Evolutionary conservation across 2,113 vertebrate genomes (phyloP).

Genomic region (Oreochromis tanganicae): DNA sequence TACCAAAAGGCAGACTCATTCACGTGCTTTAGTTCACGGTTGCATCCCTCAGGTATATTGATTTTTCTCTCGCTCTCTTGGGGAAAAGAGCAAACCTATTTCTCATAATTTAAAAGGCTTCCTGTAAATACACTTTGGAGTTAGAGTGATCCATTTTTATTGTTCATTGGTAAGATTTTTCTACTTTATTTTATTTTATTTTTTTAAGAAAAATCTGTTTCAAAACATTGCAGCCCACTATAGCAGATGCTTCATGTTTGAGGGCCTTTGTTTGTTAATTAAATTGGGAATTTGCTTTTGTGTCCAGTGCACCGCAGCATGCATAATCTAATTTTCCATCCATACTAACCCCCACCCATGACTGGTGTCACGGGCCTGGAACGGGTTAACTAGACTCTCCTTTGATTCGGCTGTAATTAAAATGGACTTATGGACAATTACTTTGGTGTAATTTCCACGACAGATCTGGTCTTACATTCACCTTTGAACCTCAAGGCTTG

Average conservation of each 20-base stretch:
- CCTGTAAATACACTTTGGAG: neutral
- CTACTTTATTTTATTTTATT: neutral
- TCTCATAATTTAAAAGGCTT: neutral
- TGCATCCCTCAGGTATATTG: neutral
- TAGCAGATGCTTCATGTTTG: slow-evolving; percentile 17
- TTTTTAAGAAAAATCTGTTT: neutral
- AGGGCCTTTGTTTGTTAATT: slow-evolving; percentile 56
- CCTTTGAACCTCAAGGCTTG: slow-evolving; percentile 53
- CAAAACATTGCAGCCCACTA: neutral
- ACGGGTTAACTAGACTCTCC: slow-evolving; percentile 22
- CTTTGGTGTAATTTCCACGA: slow-evolving; percentile 66
- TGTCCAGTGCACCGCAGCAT: slow-evolving; percentile 59
- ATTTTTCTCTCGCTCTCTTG: neutral
- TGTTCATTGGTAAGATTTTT: neutral
- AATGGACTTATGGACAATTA: slow-evolving; percentile 71
- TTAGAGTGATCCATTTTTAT: neutral
- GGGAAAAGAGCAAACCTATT: neutral
- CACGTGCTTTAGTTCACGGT: neutral
- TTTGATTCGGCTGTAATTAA: slow-evolving; percentile 59
- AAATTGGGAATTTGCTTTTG: slow-evolving; percentile 65
- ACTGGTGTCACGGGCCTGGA: slow-evolving; percentile 50
- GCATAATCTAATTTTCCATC: slow-evolving; percentile 66
- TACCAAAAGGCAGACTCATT: neutral
- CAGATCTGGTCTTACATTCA: slow-evolving; percentile 50
- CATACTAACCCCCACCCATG: slow-evolving; percentile 12